Evolutionary conservation across 2,888 invertebrate species (phyloP).

Genomic region (Chrysolina americana): DNA sequence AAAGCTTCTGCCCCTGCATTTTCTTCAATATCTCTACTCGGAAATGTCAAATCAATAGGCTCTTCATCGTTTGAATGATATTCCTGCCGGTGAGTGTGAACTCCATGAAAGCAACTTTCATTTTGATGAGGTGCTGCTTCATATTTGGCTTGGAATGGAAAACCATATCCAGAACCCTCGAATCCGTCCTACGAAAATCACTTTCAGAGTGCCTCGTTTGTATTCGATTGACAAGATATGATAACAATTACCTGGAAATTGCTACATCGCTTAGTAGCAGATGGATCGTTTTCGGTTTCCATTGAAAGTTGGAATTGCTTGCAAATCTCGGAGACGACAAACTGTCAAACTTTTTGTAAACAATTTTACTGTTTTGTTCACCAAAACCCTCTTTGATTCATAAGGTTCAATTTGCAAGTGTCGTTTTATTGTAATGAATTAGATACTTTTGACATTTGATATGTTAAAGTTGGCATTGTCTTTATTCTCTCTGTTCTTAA

Average conservation of each 20-base stretch:
- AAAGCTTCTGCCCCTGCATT: slow-evolving; percentile 6
- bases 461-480: too few species aligned
- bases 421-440: too few species aligned
- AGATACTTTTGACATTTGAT: too few species aligned
- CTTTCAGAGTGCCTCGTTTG: not conserved
- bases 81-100: not conserved
- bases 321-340: slow-evolving; percentile 42
- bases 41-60: slow-evolving; percentile 50
- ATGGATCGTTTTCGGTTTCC: slow-evolving; percentile 53
- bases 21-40: not conserved
- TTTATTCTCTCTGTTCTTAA: too few species aligned
- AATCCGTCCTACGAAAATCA: not conserved
- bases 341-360: slow-evolving; percentile 25
- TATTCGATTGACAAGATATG: slow-evolving; percentile 9
- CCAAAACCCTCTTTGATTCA: not conserved
- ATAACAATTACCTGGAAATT: slow-evolving; percentile 31
- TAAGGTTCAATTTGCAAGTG: too few species aligned
- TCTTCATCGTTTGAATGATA: slow-evolving; percentile 37
- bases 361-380: slow-evolving; percentile 16
- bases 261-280: slow-evolving; percentile 52
- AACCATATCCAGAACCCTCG: not conserved
- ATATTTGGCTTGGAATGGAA: slow-evolving; percentile 4
- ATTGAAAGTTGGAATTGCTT: slow-evolving; percentile 48
- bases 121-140: not conserved
- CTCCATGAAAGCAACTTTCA: not conserved